Evolutionary conservation across 1,140 invertebrate genomes (phyloP).

Genomic region (Drosophila pseudoananassae): DNA sequence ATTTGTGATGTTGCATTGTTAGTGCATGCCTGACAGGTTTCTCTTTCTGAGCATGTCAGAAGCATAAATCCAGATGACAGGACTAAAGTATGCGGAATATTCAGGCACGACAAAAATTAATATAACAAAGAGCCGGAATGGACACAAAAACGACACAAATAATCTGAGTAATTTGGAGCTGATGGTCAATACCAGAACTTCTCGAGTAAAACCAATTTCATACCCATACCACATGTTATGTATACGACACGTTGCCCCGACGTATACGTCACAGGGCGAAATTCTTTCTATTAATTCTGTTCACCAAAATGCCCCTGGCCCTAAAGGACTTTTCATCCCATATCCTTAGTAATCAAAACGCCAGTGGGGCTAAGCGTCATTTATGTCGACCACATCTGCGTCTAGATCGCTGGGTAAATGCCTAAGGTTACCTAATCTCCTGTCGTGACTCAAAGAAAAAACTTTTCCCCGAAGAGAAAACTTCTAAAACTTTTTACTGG

Average conservation of each 20-base stretch:
- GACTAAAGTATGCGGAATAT: too few species aligned
- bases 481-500: constrained; percentile 1
- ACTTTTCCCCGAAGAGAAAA: constrained; percentile 24
- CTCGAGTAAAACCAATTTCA: constrained; percentile 50
- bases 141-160: constrained; percentile 34
- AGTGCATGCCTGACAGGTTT: neutral
- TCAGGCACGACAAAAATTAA: constrained; percentile 14
- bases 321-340: neutral
- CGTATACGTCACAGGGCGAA: constrained; percentile 14
- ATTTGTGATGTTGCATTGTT: constrained; percentile 9
- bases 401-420: constrained; percentile 48
- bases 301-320: constrained; percentile 5
- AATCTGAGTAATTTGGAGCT: constrained; percentile 21
- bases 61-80: neutral
- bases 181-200: constrained; percentile 33
- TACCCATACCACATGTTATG: constrained; percentile 52
- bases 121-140: constrained; percentile 27
- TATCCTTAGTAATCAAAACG: constrained; percentile 23
- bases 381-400: constrained; percentile 53
- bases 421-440: constrained; percentile 55
- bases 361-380: constrained; percentile 46
- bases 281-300: constrained; percentile 17
- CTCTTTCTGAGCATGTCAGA: neutral
- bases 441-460: constrained; percentile 53
- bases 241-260: constrained; percentile 53